phyloP scores from a whole-genome alignment of 2,888 invertebrate genomes.

The Cryptus viduatorius region DNA sequence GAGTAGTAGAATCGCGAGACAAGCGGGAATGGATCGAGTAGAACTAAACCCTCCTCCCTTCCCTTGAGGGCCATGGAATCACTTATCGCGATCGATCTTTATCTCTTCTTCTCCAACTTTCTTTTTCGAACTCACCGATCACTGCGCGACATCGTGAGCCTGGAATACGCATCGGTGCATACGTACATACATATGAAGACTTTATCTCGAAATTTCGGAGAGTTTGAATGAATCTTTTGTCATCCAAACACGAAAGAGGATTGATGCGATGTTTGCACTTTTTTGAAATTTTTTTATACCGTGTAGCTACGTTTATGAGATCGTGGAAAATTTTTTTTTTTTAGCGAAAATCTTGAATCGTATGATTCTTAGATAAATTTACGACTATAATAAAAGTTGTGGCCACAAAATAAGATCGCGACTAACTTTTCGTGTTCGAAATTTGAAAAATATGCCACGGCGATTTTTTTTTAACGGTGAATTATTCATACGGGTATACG shows the following conservation, averaged over 20 bases:
- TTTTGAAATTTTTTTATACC: no score
- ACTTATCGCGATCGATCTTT: conserved; percentile 80
- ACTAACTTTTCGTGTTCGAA: no score
- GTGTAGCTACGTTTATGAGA: no score
- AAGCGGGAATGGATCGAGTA: conserved; percentile 41
- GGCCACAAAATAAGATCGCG: no score
- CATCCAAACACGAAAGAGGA: not conserved
- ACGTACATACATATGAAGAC: conserved; percentile 24
- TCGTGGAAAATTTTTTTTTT: no score
- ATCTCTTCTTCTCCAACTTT: conserved; percentile 40
- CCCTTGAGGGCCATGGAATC: conserved; percentile 74
- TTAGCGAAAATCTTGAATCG: no score
- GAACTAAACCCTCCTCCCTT: conserved; percentile 72
- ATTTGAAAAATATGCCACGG: no score
- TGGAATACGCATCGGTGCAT: conserved; percentile 39
- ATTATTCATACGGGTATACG: conserved; percentile 6
- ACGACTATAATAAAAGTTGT: no score
- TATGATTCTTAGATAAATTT: no score
- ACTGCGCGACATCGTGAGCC: conserved; percentile 3
- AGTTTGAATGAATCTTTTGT: not conserved
- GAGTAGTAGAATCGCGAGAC: conserved; percentile 16
- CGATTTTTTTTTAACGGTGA: not conserved
- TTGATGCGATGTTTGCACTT: not conserved
- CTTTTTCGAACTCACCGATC: conserved; percentile 16
- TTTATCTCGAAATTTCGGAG: not conserved